phyloP scores from a whole-genome alignment of 2,797 vertebrate species.

The Sphenopsis melanotis region DNA sequence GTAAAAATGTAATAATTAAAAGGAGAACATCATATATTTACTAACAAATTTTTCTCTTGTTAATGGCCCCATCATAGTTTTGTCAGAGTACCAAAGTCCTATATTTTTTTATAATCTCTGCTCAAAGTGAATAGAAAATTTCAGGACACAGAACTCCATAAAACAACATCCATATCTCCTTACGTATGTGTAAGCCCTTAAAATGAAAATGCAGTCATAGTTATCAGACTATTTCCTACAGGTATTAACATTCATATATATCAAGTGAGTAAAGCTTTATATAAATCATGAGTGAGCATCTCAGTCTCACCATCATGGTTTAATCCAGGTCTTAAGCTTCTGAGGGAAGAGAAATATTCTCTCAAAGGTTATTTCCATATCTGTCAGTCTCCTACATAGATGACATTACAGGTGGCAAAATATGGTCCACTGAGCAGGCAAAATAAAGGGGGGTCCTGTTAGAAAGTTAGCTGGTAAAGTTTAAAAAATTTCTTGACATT shows the following conservation, averaged over 20 bases:
- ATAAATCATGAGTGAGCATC: not conserved
- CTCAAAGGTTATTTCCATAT: not conserved
- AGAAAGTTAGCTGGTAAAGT: not conserved
- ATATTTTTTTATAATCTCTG: not conserved
- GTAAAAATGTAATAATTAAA: not conserved
- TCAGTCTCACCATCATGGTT: not conserved
- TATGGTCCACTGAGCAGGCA: not conserved
- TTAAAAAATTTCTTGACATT: not conserved
- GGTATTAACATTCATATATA: not conserved
- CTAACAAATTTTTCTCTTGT: not conserved
- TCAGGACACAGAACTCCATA: not conserved
- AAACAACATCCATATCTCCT: not conserved
- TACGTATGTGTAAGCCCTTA: not conserved
- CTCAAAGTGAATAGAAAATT: not conserved
- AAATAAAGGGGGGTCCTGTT: not conserved
- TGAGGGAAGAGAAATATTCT: not conserved
- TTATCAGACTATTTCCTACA: not conserved
- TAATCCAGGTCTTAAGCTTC: conserved; percentile 11
- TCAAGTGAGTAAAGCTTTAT: not conserved
- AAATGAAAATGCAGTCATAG: not conserved
- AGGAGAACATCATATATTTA: not conserved
- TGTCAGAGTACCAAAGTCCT: not conserved
- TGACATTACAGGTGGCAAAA: not conserved
- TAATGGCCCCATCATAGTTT: not conserved
- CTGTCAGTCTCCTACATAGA: not conserved